Base-by-base conservation (phyloP, 1,140 invertebrate genomes). In the Psix sp. region DNA sequence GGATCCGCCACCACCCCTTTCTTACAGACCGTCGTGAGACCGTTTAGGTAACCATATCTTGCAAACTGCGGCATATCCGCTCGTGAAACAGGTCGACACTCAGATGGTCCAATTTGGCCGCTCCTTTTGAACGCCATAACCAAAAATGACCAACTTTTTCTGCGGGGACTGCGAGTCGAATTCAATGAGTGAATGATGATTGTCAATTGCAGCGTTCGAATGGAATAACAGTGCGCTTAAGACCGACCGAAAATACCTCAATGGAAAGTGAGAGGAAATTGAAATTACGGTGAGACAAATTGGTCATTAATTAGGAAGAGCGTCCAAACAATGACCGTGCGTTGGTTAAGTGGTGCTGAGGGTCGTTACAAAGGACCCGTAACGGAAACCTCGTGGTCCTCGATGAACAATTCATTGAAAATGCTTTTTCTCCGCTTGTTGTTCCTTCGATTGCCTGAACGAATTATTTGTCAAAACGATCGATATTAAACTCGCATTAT, bases 1-100 rank as follows among this genome's bases (percentile, higher is more conserved):
- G 68, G 68, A 65, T 73, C 60, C 60, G 33, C 36, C 29, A 54
- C n/a, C 43, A n/a, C 40, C 31, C 56, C 43, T 72, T 59, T 26
- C 52, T 48, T 65, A 16, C 24, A 38, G 10, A 14, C 20, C 17
- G 65, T 65, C 40, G 40, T 59, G 54, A 20, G 33, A 73, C 24
- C 40, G 31, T 59, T 51, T 40, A 33, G 11, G 21, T 10, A 57
- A 36, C 36, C 48, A 48, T 18, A n/a, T 51, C 29, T 6, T 18
- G 40, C 24, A 13, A 14, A 57, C 29, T 52, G 35, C 49, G 21
- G 40, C 14, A 46, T 65, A 54, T 65, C 60, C 60, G 60, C 49
- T 65, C 46, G 60, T 15, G 52, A 67, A 67, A 67, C 16, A 13
- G 20, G 1, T 11, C 43, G 13, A 42, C n/a, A 51, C 48, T 59